Evolutionary conservation across 2,888 invertebrate genomes (phyloP).

Genomic region (Drosophila atroscutellata): DNA sequence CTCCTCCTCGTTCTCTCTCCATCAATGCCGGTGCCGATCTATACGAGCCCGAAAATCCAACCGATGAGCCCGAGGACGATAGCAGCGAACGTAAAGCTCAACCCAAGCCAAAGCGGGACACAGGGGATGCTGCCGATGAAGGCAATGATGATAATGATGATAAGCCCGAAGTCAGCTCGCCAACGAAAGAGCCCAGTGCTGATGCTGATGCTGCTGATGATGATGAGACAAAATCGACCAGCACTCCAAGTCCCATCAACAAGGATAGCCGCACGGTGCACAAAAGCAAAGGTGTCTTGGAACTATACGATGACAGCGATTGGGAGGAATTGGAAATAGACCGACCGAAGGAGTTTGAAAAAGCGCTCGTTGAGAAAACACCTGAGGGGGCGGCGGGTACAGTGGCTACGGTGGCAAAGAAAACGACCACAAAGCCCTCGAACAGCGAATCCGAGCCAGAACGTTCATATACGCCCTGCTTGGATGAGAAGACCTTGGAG

Average conservation of each 20-base stretch:
- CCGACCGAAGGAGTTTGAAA: constrained; percentile 75
- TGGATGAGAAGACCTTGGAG: constrained; percentile 87
- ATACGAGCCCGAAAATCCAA: constrained; percentile 84
- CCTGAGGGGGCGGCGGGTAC: constrained; percentile 1
- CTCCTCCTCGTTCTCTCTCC: background rate
- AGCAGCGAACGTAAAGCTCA: constrained; percentile 31
- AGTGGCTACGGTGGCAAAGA: constrained; percentile 4
- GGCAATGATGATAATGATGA: constrained; percentile 25
- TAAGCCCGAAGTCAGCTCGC: constrained; percentile 9
- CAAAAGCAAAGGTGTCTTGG: constrained; percentile 85
- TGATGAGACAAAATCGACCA: constrained; percentile 40
- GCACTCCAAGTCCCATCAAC: constrained; percentile 64
- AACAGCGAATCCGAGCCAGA: constrained; percentile 86
- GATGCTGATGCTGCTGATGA: constrained; percentile 32
- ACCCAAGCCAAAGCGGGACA: constrained; percentile 2
- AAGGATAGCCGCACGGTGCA: constrained; percentile 58
- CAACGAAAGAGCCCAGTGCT: constrained; percentile 26
- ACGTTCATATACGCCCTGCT: constrained; percentile 90
- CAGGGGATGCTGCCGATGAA: constrained; percentile 3
- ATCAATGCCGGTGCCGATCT: constrained; percentile 66
- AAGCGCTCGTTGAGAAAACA: constrained; percentile 84
- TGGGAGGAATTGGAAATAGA: constrained; percentile 84
- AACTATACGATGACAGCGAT: constrained; percentile 87
- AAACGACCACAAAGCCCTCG: constrained; percentile 28
- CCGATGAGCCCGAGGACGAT: constrained; percentile 61